phyloP scores from a whole-genome alignment of 2,113 vertebrate genomes.

The Lagopus muta region DNA sequence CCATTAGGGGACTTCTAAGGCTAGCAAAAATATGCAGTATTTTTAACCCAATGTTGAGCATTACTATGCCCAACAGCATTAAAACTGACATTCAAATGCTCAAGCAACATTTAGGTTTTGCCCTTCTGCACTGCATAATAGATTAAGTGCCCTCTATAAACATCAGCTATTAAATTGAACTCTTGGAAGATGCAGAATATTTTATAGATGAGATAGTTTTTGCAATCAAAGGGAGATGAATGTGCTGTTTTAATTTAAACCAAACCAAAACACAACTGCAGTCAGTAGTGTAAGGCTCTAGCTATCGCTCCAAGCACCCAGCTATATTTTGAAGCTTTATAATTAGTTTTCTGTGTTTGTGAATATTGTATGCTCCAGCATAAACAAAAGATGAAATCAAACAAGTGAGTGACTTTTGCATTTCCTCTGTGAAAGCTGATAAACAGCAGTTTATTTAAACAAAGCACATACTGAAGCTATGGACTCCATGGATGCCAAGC shows the following conservation, averaged over 20 bases:
- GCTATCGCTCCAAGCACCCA: not conserved
- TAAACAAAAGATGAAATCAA: slow-evolving; percentile 27
- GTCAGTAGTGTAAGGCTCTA: not conserved
- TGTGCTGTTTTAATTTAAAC: not conserved
- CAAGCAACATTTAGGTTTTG: not conserved
- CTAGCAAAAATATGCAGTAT: slow-evolving; percentile 13
- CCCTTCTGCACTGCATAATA: not conserved
- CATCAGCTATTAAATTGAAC: not conserved
- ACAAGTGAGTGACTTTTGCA: not conserved
- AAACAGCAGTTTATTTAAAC: slow-evolving; percentile 49
- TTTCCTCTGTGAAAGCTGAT: slow-evolving; percentile 30
- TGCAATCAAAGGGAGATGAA: not conserved
- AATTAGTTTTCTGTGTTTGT: not conserved
- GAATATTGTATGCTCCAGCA: not conserved
- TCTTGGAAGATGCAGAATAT: not conserved
- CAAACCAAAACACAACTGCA: not conserved
- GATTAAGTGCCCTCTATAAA: not conserved
- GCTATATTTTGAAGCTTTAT: not conserved
- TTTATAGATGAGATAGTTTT: not conserved
- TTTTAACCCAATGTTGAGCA: slow-evolving; percentile 46
- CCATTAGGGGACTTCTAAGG: slow-evolving; percentile 9
- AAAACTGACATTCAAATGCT: not conserved
- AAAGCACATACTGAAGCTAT: slow-evolving; percentile 41
- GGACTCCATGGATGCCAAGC: slow-evolving; percentile 23
- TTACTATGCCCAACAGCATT: not conserved